These are phyloP conservation scores for Acipenser ruthenus DNA, from an alignment of 2,797 vertebrate genomes.

Conservation along the genomic window DNA sequence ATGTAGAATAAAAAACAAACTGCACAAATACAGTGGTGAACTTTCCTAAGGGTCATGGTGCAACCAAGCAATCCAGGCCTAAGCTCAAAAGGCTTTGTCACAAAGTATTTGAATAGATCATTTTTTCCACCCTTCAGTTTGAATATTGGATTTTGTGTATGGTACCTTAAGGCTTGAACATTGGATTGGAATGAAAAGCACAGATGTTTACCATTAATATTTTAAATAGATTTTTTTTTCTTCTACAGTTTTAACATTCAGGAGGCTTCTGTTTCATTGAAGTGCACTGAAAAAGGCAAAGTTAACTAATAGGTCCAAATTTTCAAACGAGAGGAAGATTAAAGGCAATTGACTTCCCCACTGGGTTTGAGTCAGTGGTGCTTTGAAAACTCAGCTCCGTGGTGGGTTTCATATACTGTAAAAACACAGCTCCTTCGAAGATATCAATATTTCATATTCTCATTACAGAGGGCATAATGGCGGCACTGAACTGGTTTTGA, in stretches of 20 bases:
- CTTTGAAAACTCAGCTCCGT: constrained; percentile 70
- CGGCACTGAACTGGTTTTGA: constrained; percentile 49
- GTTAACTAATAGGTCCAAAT: constrained; percentile 75
- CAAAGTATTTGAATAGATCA: too few species aligned
- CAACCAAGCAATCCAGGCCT: too few species aligned
- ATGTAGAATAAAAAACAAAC: too few species aligned
- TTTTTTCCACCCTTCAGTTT: constrained; percentile 35
- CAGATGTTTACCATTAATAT: constrained; percentile 46
- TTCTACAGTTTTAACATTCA: constrained; percentile 57
- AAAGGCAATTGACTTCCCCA: constrained; percentile 73
- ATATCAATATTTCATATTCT: constrained; percentile 78
- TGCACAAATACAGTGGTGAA: too few species aligned
- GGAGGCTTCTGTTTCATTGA: constrained; percentile 67
- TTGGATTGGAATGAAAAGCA: constrained; percentile 37
- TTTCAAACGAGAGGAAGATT: constrained; percentile 77
- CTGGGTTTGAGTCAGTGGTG: constrained; percentile 64
- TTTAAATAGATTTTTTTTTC: constrained; percentile 44
- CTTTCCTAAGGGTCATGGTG: too few species aligned
- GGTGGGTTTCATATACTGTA: constrained; percentile 65
- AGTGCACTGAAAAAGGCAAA: constrained; percentile 72
- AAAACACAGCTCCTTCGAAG: constrained; percentile 71
- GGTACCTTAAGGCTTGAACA: constrained; percentile 30
- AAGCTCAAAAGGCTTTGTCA: too few species aligned
- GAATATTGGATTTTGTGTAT: constrained; percentile 24
- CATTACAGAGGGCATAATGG: constrained; percentile 67